Evolutionary conservation across 2,888 invertebrate species (phyloP).

Genomic region (Drosophila borealis): DNA sequence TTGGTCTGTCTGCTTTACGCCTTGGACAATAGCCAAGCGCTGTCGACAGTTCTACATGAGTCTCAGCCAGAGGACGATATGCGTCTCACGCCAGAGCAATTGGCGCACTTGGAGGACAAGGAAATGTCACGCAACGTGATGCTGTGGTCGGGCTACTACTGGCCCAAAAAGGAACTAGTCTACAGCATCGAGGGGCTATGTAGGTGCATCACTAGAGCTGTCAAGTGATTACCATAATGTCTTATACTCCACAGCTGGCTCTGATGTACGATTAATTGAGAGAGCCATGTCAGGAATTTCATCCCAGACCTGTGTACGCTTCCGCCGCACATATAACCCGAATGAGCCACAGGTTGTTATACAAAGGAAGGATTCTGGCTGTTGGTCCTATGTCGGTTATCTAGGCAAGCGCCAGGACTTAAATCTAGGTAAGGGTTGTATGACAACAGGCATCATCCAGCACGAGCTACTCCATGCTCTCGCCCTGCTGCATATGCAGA

Average conservation of each 20-base stretch:
- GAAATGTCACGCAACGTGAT: slow-evolving; percentile 13
- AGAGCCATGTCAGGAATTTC: slow-evolving; percentile 56
- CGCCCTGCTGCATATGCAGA: slow-evolving; percentile 92
- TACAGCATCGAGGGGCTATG: slow-evolving; percentile 47
- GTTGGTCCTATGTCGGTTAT: slow-evolving; percentile 92
- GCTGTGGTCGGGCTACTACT: slow-evolving; percentile 38
- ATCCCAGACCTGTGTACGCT: slow-evolving; percentile 47
- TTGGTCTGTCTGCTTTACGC: background rate
- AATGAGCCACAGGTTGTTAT: slow-evolving; percentile 17
- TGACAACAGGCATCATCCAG: slow-evolving; percentile 86
- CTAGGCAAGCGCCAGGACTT: slow-evolving; percentile 81
- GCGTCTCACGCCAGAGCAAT: slow-evolving; percentile 22
- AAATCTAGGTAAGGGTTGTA: slow-evolving; percentile 64
- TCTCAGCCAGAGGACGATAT: slow-evolving; percentile 23
- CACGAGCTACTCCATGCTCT: slow-evolving; percentile 91
- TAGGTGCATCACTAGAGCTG: slow-evolving; percentile 18
- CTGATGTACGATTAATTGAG: slow-evolving; percentile 7
- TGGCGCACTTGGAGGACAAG: slow-evolving; percentile 2
- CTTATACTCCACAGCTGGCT: slow-evolving; percentile 10
- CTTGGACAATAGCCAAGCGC: background rate
- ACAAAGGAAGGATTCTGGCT: slow-evolving; percentile 85
- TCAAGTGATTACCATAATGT: background rate
- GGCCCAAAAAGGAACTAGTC: slow-evolving; percentile 45
- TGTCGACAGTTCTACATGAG: background rate
- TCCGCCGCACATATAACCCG: slow-evolving; percentile 23